Base-by-base conservation (phyloP, 2,888 invertebrate genomes). In the Pseudeuparius sepicola region DNA sequence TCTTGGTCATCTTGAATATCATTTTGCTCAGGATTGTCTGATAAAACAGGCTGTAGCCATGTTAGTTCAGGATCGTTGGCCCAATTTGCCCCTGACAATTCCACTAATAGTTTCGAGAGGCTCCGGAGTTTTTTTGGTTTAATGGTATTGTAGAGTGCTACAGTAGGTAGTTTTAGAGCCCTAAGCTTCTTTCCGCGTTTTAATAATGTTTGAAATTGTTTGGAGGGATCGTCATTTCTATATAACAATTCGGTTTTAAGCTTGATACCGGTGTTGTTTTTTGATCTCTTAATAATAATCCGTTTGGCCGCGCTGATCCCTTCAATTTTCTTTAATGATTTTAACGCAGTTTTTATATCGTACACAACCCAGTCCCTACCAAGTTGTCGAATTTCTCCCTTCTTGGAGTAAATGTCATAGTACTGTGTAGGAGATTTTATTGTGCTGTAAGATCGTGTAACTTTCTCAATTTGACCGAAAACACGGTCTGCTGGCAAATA, bases 311-410 rank as follows among this genome's bases (percentile, higher is more conserved):
- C 38, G 34, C 36, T 37, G 34, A 45, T 41, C 31, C 38, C 40
- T 41, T 41, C 24, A 43, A 41, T 41, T 45, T 45, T 45, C 31
- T 41, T 41, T 36, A 40, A 39, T 37, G 25, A 41, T 37, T 31
- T 26, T 34, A 45, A 41, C 9, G 41, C 40, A 25, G 31, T 25
- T 17, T 45, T 43, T 28, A 38, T 40, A 33, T 41, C 38, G 34
- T 29, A 41, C 39, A 36, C 36, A 30, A 36, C 24, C 36, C 39
- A 36, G 31, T 36, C 36, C 27, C 16, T 36, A 26, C 39, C 41
- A 39, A 44, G 29, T 36, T 36, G 25, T 34, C 40, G 25, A 44
- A 40, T 34, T 5, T 42, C 34, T 37, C 36, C 39, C 29, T 35
- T 41, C 24, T 41, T 43, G 23, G 34, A 37, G 35, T 41, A 43